These are phyloP conservation scores for Cecidostiba fungosa DNA, from an alignment of 2,888 invertebrate species.

Conservation along the genomic window DNA sequence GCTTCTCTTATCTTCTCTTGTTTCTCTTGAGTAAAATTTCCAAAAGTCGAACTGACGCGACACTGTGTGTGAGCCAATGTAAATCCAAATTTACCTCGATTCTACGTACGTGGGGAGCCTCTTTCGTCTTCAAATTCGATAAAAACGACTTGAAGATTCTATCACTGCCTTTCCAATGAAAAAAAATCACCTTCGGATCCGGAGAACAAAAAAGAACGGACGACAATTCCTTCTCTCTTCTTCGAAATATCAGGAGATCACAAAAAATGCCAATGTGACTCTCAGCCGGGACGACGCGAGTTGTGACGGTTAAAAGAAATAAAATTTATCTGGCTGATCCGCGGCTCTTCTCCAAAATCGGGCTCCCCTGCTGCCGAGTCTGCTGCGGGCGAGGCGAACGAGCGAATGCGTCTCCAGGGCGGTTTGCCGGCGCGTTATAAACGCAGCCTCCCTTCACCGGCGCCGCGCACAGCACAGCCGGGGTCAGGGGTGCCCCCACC, in stretches of 20 bases:
- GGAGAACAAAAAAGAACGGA: conserved; percentile 1
- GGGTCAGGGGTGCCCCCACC: conserved; percentile 80
- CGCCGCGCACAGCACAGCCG: conserved; percentile 73
- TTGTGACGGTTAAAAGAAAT: neutral
- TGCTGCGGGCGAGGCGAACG: conserved; percentile 78
- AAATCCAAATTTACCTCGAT: conserved; percentile 1
- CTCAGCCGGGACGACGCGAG: neutral
- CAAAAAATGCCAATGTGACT: neutral
- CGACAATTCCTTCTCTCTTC: neutral
- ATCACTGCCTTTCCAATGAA: conserved; percentile 1
- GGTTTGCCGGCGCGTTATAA: conserved; percentile 78
- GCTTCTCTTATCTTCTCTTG: conserved; percentile 60
- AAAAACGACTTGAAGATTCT: neutral
- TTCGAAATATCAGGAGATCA: neutral
- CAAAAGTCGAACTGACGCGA: conserved; percentile 40
- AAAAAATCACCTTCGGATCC: conserved; percentile 10
- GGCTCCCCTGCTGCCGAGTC: conserved; percentile 71
- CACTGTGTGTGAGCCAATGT: conserved; percentile 29
- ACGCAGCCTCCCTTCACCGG: conserved; percentile 80
- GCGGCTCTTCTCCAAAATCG: conserved; percentile 64
- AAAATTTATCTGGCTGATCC: neutral
- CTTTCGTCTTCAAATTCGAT: neutral
- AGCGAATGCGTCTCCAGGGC: conserved; percentile 80
- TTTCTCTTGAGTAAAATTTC: conserved; percentile 17
- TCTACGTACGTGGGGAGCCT: conserved; percentile 18